phyloP scores from a whole-genome alignment of 2,797 vertebrate genomes.

The Denticeps clupeoides region DNA sequence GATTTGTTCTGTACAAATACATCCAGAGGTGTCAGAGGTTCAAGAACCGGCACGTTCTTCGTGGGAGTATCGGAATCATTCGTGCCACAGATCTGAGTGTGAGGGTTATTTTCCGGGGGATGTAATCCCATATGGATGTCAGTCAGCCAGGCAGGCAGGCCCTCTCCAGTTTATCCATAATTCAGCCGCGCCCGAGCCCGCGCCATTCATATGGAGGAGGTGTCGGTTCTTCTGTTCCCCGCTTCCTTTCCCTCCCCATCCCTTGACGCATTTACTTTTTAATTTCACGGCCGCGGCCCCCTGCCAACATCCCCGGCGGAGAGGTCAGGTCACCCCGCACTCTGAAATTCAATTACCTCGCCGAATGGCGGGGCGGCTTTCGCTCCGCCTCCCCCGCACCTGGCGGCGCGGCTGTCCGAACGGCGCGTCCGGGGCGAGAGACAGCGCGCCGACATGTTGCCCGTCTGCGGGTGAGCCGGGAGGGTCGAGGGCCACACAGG shows the following conservation, averaged over 20 bases:
- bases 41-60: too few species aligned
- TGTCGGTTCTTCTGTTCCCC: constrained; percentile 19
- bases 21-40: too few species aligned
- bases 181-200: constrained; percentile 56
- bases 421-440: too few species aligned
- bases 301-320: constrained; percentile 27
- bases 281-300: constrained; percentile 36
- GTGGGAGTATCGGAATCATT: too few species aligned
- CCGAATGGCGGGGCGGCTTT: constrained; percentile 5
- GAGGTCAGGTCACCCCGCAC: constrained; percentile 18
- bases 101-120: too few species aligned
- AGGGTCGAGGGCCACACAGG: constrained; percentile 18
- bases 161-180: constrained; percentile 55
- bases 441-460: too few species aligned
- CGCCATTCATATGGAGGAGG: constrained; percentile 48
- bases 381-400: constrained; percentile 2
- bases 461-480: too few species aligned
- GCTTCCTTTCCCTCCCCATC: not conserved
- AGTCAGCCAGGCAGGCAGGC: constrained; percentile 48
- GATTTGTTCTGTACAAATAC: too few species aligned
- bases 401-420: constrained; percentile 42
- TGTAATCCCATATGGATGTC: too few species aligned
- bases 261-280: constrained; percentile 38
- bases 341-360: constrained; percentile 40
- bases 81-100: too few species aligned